phyloP scores from a whole-genome alignment of 2,113 vertebrate species.

The Cricetomys ansorgei region DNA sequence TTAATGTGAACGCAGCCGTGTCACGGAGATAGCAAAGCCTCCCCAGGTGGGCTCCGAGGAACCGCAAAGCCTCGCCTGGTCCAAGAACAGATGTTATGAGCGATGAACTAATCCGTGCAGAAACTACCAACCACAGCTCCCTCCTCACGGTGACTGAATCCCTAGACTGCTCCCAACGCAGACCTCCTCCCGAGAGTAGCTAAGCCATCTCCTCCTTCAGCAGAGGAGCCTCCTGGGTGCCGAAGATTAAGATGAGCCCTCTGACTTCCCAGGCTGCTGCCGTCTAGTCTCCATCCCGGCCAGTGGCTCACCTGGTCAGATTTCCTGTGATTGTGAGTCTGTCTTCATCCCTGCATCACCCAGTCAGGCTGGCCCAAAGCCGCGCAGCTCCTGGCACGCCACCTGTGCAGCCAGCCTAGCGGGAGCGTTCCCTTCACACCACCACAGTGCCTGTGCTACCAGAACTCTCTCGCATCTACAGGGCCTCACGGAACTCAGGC shows the following conservation, averaged over 20 bases:
- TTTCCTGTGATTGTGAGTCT: not conserved
- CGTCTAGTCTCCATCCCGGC: not conserved
- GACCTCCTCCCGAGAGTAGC: not conserved
- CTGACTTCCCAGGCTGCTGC: not conserved
- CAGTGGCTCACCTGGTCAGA: not conserved
- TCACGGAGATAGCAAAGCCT: not conserved
- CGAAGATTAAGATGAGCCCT: not conserved
- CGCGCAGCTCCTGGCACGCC: not conserved
- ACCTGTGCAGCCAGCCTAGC: not conserved
- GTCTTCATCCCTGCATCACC: not conserved
- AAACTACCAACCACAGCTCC: not conserved
- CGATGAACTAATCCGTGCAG: not conserved
- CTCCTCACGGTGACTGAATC: not conserved
- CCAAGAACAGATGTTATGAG: not conserved
- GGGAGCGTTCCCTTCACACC: not conserved
- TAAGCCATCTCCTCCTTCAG: not conserved
- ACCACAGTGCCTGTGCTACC: not conserved
- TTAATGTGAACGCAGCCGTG: not conserved
- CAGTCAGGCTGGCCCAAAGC: not conserved
- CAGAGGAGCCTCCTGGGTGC: not conserved
- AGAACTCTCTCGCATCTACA: not conserved
- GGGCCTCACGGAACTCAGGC: not conserved
- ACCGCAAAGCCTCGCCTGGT: not conserved
- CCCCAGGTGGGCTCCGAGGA: not conserved
- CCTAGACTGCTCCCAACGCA: not conserved